A percentile compares a stretch with the other conserved stretches of the same genome.
These are phyloP conservation scores for Ophraella communa DNA, from an alignment of 2,888 invertebrate genomes.

Conservation along the genomic window DNA sequence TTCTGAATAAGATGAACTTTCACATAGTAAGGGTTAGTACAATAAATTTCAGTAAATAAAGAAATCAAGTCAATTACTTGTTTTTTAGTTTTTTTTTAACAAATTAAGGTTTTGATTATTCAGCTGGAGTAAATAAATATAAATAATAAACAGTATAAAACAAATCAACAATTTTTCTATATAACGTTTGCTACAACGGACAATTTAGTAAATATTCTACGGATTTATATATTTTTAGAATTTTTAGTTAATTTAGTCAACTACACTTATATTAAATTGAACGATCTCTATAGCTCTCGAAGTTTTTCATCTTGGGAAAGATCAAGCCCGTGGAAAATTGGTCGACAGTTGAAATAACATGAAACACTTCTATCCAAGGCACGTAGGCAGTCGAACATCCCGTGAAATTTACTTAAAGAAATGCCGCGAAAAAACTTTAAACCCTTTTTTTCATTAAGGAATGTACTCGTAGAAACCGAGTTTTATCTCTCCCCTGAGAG, in stretches of 20 bases:
- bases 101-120: no score
- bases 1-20: no score
- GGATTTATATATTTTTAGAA: no score
- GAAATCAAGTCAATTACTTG: no score
- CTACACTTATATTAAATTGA: conserved; percentile 26
- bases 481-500: conserved; percentile 8
- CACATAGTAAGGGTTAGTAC: no score
- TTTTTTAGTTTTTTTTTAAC: no score
- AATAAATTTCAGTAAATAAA: no score
- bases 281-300: conserved; percentile 24
- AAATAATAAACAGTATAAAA: no score
- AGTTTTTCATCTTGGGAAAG: conserved; percentile 47
- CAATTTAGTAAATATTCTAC: no score
- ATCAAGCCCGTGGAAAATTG: conserved; percentile 54
- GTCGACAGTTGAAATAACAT: conserved; percentile 48
- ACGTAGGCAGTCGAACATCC: conserved; percentile 40
- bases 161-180: no score
- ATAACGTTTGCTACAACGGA: no score
- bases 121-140: no score
- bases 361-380: conserved; percentile 45
- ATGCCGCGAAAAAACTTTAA: conserved; percentile 3
- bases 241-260: conserved; percentile 3
- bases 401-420: conserved; percentile 37
- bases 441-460: conserved; percentile 23
- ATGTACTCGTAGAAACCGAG: neutral